Evolutionary conservation across 1,140 invertebrate genomes (phyloP).

Genomic region (Dolichoris vasculosae): DNA sequence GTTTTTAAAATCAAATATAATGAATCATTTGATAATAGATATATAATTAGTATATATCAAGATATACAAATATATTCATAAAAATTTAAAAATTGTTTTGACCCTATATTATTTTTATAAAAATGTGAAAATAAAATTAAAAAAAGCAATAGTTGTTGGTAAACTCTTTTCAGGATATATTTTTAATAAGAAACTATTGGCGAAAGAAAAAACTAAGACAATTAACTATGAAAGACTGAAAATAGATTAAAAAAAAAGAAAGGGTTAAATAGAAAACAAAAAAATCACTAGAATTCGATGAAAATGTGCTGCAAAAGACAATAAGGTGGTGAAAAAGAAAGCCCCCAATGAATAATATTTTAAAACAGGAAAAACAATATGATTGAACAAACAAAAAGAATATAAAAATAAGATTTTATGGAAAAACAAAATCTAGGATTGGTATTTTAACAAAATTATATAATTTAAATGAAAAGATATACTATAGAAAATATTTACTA

Average conservation of each 20-base stretch:
- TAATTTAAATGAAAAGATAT: too few relatives aligned
- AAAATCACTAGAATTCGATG: background rate
- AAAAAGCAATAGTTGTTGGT: too few relatives aligned
- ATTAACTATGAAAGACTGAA: background rate
- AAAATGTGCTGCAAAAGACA: conserved; percentile 36
- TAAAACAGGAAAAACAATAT: background rate
- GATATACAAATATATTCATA: too few relatives aligned
- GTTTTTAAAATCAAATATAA: too few relatives aligned
- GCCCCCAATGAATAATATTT: background rate
- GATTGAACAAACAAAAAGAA: conserved; percentile 3
- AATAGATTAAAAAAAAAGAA: background rate
- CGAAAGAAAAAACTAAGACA: background rate
- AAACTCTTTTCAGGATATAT: too few relatives aligned
- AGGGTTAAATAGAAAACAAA: background rate
- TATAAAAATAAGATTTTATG: background rate
- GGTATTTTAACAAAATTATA: too few relatives aligned
- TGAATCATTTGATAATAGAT: too few relatives aligned
- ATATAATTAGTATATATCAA: too few relatives aligned
- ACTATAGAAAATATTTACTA: too few relatives aligned
- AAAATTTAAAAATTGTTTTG: background rate
- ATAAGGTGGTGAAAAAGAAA: background rate
- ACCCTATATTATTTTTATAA: background rate
- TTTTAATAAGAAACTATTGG: background rate
- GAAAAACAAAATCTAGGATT: too few relatives aligned
- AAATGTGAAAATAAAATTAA: too few relatives aligned